Conservation (phyloP, 2,797 vertebrate genomes). For the Melanitta fusca region DNA sequence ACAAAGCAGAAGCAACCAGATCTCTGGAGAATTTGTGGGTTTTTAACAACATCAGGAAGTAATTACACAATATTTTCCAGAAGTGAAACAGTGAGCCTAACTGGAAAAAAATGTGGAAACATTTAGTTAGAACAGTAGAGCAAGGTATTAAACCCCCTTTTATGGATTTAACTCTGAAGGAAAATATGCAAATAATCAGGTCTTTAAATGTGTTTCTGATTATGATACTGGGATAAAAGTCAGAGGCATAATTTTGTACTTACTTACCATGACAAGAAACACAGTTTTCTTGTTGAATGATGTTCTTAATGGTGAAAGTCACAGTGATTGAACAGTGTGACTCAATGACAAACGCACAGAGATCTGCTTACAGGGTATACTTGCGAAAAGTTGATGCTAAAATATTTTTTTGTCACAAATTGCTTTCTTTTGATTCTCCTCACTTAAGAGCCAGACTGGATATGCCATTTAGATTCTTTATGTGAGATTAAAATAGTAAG, state of each 20-base stretch:
- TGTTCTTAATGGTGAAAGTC: neutral
- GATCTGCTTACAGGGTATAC: neutral
- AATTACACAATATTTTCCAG: constrained; percentile 84
- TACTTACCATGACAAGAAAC: constrained; percentile 61
- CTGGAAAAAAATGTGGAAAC: constrained; percentile 84
- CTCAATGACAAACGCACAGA: neutral
- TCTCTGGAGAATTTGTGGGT: constrained; percentile 69
- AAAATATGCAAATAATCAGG: constrained; percentile 83
- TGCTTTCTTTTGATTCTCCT: neutral
- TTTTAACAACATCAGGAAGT: constrained; percentile 79
- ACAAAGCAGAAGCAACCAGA: constrained; percentile 73
- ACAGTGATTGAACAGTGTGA: neutral
- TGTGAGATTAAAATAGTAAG: neutral
- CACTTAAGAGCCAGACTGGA: neutral
- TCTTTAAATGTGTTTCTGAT: constrained; percentile 78
- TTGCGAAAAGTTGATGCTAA: neutral
- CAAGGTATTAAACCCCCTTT: constrained; percentile 80
- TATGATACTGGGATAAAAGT: constrained; percentile 77
- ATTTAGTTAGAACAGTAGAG: constrained; percentile 85
- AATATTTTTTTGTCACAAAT: neutral
- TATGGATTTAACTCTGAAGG: constrained; percentile 81
- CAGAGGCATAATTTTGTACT: constrained; percentile 62
- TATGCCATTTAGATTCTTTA: neutral
- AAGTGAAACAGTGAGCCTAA: constrained; percentile 82
- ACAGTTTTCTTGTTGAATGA: constrained; percentile 45